These are phyloP conservation scores for Orthonychiurus folsomi DNA, from an alignment of 2,888 invertebrate species.

Conservation along the genomic window DNA sequence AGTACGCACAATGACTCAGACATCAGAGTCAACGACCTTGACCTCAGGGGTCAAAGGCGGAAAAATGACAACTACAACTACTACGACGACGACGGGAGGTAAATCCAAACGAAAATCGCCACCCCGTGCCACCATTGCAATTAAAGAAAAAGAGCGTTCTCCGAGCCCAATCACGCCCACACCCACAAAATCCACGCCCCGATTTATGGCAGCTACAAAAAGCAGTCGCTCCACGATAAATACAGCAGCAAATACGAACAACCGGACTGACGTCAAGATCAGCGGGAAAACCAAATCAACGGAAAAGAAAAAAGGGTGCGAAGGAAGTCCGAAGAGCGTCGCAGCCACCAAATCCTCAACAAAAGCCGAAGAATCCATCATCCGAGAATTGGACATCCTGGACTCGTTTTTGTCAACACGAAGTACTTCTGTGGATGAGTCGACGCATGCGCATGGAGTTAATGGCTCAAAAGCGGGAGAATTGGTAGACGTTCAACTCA, in stretches of 20 bases:
- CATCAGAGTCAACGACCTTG: neutral
- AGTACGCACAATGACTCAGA: too few species aligned
- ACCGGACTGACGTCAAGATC: constrained; percentile 1
- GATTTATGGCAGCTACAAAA: constrained; percentile 13
- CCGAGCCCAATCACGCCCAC: neutral
- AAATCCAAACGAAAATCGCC: constrained; percentile 23
- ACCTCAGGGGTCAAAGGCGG: constrained; percentile 13
- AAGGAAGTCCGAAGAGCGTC: constrained; percentile 10
- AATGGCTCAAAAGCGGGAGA: neutral
- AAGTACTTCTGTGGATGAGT: constrained; percentile 36
- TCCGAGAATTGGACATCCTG: constrained; percentile 38
- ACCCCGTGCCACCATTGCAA: constrained; percentile 13
- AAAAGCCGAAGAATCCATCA: constrained; percentile 36
- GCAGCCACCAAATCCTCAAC: constrained; percentile 9
- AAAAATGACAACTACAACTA: constrained; percentile 22
- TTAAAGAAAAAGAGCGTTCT: neutral
- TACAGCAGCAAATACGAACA: neutral
- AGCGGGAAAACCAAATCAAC: neutral
- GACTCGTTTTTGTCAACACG: constrained; percentile 38
- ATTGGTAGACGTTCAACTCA: constrained; percentile 32
- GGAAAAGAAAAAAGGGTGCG: neutral
- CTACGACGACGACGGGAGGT: constrained; percentile 3
- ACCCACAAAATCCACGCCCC: neutral
- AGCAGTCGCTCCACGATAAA: neutral
- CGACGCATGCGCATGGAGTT: neutral